These are phyloP conservation scores for Ctenomys sociabilis DNA, from an alignment of 2,113 vertebrate genomes.

Conservation along the genomic window DNA sequence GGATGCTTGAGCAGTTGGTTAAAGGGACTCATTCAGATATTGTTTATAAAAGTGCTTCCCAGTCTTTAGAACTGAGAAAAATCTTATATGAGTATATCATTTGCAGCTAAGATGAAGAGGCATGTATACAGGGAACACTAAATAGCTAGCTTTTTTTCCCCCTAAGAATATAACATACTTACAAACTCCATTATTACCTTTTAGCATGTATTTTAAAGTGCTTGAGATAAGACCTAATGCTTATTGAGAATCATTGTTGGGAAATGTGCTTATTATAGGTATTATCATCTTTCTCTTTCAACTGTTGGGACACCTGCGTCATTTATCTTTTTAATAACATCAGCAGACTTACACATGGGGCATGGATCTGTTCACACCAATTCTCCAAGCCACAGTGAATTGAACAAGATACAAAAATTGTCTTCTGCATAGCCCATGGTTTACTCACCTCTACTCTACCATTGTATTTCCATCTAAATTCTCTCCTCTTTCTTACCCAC, in stretches of 20 bases:
- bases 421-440: background rate
- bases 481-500: background rate
- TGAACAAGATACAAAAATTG: slow-evolving; percentile 9
- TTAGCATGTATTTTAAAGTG: background rate
- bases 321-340: background rate
- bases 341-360: background rate
- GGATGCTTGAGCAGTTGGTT: slow-evolving; percentile 65
- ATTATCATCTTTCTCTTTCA: background rate
- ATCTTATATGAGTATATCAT: background rate
- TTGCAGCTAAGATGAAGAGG: slow-evolving; percentile 39
- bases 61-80: slow-evolving; percentile 34
- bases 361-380: background rate
- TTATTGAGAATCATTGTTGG: background rate
- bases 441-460: background rate
- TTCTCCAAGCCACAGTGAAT: background rate
- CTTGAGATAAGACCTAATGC: background rate
- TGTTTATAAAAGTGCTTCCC: slow-evolving; percentile 61
- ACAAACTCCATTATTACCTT: slow-evolving; percentile 22
- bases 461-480: background rate
- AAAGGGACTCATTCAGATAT: slow-evolving; percentile 48
- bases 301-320: background rate
- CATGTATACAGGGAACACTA: background rate
- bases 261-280: background rate
- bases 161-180: background rate
- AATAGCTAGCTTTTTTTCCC: background rate